Evolutionary conservation across 2,888 invertebrate genomes (phyloP), one percentile per base, ranked within the genome.

Genomic region (Drosophila prostipennis): DNA sequence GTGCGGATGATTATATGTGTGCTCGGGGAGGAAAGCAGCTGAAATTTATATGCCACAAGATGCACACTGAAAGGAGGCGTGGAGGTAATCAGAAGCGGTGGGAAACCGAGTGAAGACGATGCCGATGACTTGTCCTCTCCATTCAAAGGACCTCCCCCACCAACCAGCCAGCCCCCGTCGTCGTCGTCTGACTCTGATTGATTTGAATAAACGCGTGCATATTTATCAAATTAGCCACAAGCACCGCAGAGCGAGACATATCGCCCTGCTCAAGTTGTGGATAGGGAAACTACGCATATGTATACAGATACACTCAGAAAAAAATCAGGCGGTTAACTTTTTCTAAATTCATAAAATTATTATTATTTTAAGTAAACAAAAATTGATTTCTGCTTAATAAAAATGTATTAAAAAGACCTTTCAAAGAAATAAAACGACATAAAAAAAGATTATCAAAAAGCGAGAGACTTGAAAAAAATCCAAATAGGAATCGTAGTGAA

Each of bases 151-250:
- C 16, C 65, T 45, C 29, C 14, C 14, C 16, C 52, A n/a, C 11
- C 46, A 32, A 11, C 11, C 34, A 34, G 3, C 7, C 29, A 11
- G 34, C 4, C 16, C 16, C 36, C n/a, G 26, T 6, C 19, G 34
- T 29, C 34, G 46, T 37, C 68, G 59, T 63, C 85, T 79, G 78
- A 79, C 82, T 80, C 88, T 89, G 89, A 87, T 89, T 89, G 89
- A 89, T 87, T 89, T 87, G 83, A 89, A 88, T 87, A 80, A 89
- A 83, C 78, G 80, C 77, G 81, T 72, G 80, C 88, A 72, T 84
- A 83, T 87, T 87, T 89, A 86, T 87, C 89, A 89, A 87, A 87
- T 87, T 86, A 87, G 75, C 80, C 78, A 60, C 88, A 84, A 76
- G 76, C 72, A 61, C 55, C 77, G 63, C 67, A 36, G 51, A 68